Conservation (phyloP, 2,797 vertebrate species). For the Esox lucius region DNA sequence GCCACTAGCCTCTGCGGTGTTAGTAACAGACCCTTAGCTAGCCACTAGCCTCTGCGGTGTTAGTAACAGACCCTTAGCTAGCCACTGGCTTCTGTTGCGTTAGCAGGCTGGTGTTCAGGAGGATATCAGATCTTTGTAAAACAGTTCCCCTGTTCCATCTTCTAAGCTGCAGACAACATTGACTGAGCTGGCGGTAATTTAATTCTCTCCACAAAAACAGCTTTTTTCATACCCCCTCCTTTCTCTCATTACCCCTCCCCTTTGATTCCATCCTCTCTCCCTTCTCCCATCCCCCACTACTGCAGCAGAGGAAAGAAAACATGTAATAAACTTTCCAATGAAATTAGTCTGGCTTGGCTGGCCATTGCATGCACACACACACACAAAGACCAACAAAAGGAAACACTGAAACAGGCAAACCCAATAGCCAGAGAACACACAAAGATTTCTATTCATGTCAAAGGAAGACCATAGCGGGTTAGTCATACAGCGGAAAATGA, state of each 20-base stretch:
- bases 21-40: too few relatives aligned
- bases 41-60: too few relatives aligned
- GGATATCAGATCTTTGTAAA: background rate
- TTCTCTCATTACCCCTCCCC: background rate
- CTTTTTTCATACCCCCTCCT: background rate
- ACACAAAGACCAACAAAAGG: constrained; percentile 1
- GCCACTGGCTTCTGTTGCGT: background rate
- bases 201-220: constrained; percentile 41
- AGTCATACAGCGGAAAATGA: background rate
- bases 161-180: constrained; percentile 13
- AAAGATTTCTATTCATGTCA: background rate
- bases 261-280: background rate
- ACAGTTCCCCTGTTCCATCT: background rate
- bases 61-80: background rate
- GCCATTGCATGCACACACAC: background rate
- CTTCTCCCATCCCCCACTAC: background rate
- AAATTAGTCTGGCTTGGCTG: constrained; percentile 17
- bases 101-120: background rate
- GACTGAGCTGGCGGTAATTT: background rate
- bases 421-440: background rate
- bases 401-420: background rate
- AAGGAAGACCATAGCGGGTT: background rate
- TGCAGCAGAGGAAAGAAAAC: constrained; percentile 37
- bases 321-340: constrained; percentile 54
- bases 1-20: too few relatives aligned